Evolutionary conservation across 1,140 invertebrate genomes (phyloP).

Genomic region (Papilio polyxenes): DNA sequence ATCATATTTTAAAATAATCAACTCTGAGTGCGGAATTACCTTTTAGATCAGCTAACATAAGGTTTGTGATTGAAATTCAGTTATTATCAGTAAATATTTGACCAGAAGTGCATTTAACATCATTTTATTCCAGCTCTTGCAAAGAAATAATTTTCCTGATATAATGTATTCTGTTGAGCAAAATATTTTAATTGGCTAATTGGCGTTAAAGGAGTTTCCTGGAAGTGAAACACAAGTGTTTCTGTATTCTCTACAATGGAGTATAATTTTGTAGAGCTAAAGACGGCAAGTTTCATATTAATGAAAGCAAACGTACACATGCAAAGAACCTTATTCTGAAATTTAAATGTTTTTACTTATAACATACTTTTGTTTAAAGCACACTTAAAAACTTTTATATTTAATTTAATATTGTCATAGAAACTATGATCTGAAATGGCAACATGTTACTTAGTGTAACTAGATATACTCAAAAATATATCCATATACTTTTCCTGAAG

Average conservation of each 20-base stretch:
- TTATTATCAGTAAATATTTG: not conserved
- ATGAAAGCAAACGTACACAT: not conserved
- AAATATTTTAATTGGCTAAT: conserved; percentile 19
- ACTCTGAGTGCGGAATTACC: no score
- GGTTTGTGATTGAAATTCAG: not conserved
- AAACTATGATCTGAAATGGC: not conserved
- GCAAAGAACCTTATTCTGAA: not conserved
- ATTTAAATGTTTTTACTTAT: conserved; percentile 2
- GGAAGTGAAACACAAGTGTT: conserved; percentile 24
- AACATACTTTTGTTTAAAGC: not conserved
- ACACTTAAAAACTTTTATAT: not conserved
- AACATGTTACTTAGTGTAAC: not conserved
- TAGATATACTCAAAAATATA: not conserved
- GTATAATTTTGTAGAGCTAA: not conserved
- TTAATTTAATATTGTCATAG: not conserved
- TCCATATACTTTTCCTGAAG: not conserved
- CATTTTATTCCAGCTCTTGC: not conserved
- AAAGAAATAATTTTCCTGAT: conserved; percentile 9
- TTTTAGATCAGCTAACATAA: no score
- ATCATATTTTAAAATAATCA: no score
- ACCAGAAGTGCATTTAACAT: not conserved
- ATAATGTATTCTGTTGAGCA: conserved; percentile 1
- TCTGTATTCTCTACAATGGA: not conserved
- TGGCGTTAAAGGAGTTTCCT: conserved; percentile 6
- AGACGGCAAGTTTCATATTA: conserved; percentile 16